Evolutionary conservation across 2,888 invertebrate species (phyloP).

Genomic region (Coremacera marginata): DNA sequence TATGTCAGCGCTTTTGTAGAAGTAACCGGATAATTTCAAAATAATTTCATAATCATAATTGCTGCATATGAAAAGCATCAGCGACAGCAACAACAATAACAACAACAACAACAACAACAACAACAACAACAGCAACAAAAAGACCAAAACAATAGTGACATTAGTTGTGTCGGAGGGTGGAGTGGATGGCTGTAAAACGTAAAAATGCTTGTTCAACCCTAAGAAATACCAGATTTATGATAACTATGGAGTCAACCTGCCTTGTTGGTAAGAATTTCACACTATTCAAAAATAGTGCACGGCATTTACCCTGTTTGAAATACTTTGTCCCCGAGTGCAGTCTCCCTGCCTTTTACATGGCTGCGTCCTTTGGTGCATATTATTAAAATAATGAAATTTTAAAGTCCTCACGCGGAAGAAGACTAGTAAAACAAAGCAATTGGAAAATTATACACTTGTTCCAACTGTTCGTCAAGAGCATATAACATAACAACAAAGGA

Average conservation of each 20-base stretch:
- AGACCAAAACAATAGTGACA: not conserved
- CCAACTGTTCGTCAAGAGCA: conserved; percentile 55
- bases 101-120: not conserved
- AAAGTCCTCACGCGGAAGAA: conserved; percentile 50
- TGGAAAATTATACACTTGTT: conserved; percentile 68
- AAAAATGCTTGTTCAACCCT: conserved; percentile 1
- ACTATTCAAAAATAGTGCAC: conserved; percentile 45
- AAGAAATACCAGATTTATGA: not conserved
- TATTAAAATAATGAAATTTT: conserved; percentile 68
- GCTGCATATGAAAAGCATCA: not conserved
- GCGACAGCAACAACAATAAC: conserved; percentile 17
- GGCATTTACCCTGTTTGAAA: conserved; percentile 21
- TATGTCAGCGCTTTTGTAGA: conserved; percentile 55
- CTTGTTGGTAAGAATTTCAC: conserved; percentile 44
- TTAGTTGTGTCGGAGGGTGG: conserved; percentile 15
- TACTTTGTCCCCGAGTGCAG: not conserved
- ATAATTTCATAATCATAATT: conserved; percentile 68
- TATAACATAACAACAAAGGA: conserved; percentile 50
- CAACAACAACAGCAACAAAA: conserved; percentile 20
- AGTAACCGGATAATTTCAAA: conserved; percentile 66
- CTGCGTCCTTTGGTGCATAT: conserved; percentile 50
- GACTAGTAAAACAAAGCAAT: conserved; percentile 61
- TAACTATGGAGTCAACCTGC: conserved; percentile 63
- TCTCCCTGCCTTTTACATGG: conserved; percentile 31
- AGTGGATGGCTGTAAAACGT: not conserved